These are phyloP conservation scores for Molanna angustata DNA, from an alignment of 2,888 invertebrate species.

Conservation along the genomic window DNA sequence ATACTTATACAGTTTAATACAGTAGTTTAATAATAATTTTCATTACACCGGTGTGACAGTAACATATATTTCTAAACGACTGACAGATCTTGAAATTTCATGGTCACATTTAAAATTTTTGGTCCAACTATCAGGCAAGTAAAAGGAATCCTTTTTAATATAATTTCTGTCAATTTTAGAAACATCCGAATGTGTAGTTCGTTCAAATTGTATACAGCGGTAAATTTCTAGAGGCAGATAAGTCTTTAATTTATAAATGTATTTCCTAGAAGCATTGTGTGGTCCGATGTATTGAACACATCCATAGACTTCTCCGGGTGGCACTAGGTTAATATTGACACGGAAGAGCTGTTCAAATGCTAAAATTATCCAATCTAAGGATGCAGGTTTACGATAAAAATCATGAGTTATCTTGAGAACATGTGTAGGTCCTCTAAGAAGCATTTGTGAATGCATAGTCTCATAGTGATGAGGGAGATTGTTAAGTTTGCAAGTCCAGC, in stretches of 20 bases:
- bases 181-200: slow-evolving; percentile 24
- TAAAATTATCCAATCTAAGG: slow-evolving; percentile 42
- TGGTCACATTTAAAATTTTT: slow-evolving; percentile 22
- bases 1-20: too few species aligned
- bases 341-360: slow-evolving; percentile 45
- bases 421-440: slow-evolving; percentile 33
- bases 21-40: not conserved
- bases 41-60: slow-evolving; percentile 9
- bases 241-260: slow-evolving; percentile 37
- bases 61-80: slow-evolving; percentile 22
- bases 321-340: slow-evolving; percentile 43
- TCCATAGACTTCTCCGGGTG: slow-evolving; percentile 43
- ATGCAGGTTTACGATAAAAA: slow-evolving; percentile 43
- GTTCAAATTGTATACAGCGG: slow-evolving; percentile 18
- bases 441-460: slow-evolving; percentile 42
- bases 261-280: slow-evolving; percentile 43
- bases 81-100: slow-evolving; percentile 13
- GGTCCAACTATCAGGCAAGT: slow-evolving; percentile 24
- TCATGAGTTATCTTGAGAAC: slow-evolving; percentile 36
- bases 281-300: slow-evolving; percentile 50
- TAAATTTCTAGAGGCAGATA: slow-evolving; percentile 17
- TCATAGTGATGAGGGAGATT: slow-evolving; percentile 32
- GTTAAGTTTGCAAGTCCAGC: slow-evolving; percentile 24
- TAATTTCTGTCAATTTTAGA: slow-evolving; percentile 24
- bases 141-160: slow-evolving; percentile 22